phyloP scores from a whole-genome alignment of 2,888 invertebrate species.

The Drosophila koepferae region DNA sequence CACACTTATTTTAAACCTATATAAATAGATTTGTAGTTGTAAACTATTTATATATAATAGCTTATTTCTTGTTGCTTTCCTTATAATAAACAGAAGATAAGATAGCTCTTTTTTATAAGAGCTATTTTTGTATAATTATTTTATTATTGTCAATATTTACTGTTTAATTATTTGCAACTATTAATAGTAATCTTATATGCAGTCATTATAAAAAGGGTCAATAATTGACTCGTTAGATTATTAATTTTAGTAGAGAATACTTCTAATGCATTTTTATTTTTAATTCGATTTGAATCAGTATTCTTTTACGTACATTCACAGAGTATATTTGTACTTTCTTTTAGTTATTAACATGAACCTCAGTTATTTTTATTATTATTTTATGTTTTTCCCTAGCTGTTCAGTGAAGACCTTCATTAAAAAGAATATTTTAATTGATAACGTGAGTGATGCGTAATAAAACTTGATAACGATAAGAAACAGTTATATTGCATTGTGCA shows the following conservation, averaged over 20 bases:
- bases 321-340: too few relatives aligned
- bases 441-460: background rate
- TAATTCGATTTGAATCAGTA: too few relatives aligned
- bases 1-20: slow-evolving; percentile 15
- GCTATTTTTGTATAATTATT: background rate
- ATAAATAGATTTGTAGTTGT: slow-evolving; percentile 52
- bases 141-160: background rate
- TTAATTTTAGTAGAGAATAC: too few relatives aligned
- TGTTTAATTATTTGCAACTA: too few relatives aligned
- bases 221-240: background rate
- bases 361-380: background rate
- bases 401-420: background rate
- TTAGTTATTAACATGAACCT: background rate
- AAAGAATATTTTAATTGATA: background rate
- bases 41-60: slow-evolving; percentile 40
- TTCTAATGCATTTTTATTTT: too few relatives aligned
- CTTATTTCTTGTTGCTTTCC: background rate
- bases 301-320: background rate
- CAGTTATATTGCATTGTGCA: background rate
- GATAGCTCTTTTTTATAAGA: slow-evolving; percentile 1
- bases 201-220: background rate
- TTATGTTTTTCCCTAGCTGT: background rate
- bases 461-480: slow-evolving; percentile 7
- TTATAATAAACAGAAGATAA: slow-evolving; percentile 28
- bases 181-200: background rate